These are phyloP conservation scores for Philaethria dido DNA, from an alignment of 2,888 invertebrate species.

Conservation along the genomic window DNA sequence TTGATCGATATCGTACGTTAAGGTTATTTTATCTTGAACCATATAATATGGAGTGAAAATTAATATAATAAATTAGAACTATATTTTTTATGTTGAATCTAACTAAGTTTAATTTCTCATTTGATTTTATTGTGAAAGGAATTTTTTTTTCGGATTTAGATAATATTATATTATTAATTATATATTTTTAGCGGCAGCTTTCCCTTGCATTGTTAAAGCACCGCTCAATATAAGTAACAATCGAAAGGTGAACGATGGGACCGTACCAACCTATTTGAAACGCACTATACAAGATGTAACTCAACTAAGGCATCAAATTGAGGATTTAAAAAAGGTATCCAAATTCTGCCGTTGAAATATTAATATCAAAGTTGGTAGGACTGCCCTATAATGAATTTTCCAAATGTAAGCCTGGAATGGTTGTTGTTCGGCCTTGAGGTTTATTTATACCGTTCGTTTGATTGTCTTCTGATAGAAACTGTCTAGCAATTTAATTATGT, in stretches of 20 bases:
- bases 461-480: neutral
- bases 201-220: conserved; percentile 52
- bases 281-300: conserved; percentile 61
- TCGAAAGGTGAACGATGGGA: conserved; percentile 35
- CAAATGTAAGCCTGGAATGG: neutral
- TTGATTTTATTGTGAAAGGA: no score
- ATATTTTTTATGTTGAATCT: no score
- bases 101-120: no score
- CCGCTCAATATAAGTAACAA: conserved; percentile 38
- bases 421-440: neutral
- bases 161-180: neutral
- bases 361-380: no score
- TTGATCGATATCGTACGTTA: conserved; percentile 6
- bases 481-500: neutral
- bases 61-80: no score
- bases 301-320: conserved; percentile 59
- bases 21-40: neutral
- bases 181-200: conserved; percentile 48
- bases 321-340: conserved; percentile 64
- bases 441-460: neutral
- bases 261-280: conserved; percentile 50
- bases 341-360: neutral
- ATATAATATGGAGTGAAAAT: neutral
- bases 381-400: neutral
- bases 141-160: no score